Base-by-base conservation (phyloP, 2,113 vertebrate species). In the Xenopus laevis region DNA sequence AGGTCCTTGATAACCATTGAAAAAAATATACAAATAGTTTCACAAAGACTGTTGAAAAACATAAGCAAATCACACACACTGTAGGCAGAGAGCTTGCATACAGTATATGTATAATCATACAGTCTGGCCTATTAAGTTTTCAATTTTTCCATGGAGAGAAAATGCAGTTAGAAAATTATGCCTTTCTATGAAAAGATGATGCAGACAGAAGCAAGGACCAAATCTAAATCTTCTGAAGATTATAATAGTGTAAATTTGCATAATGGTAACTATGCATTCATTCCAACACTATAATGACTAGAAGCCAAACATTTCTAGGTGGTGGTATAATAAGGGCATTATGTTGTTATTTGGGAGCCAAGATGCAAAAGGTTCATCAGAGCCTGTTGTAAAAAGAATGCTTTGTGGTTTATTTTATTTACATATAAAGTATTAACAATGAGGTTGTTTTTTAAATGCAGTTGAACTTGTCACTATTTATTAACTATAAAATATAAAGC, bases 351-450 rank as follows among this genome's bases (percentile, higher is more conserved):
- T 33, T 62, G 57, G 72, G 23, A 62, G 58, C 65, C 18, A 47
- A 21, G 65, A 62, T 30, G 50, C 17, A 46, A 30, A 52, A 33
- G 44, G 17, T 72, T 65, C 53, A 72, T 65, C n/a, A 20, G 23
- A 75, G 57, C 17, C 47, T 47, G 16, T 44, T 67, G 61, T 47
- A 63, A 58, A 27, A 17, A 17, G 57, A 68, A 68, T 75, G 20
- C 13, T 20, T 61, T 45, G 61, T 57, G 61, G 67, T 68, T 68
- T 75, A 52, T 62, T 62, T 75, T 75, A 75, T 75, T 75, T 75
- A 75, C 72, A 76, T 76, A 69, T 69, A n/a, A n/a, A n/a, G n/a
- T n/a, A 76, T 76, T 76, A 63, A 63, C 66, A 69, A 76, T 69
- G 23, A 52, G 65, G 46, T 69, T 76, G 47, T 76, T 76, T 76